Conservation (phyloP, 2,888 invertebrate genomes). For the Prenolepis imparis region DNA sequence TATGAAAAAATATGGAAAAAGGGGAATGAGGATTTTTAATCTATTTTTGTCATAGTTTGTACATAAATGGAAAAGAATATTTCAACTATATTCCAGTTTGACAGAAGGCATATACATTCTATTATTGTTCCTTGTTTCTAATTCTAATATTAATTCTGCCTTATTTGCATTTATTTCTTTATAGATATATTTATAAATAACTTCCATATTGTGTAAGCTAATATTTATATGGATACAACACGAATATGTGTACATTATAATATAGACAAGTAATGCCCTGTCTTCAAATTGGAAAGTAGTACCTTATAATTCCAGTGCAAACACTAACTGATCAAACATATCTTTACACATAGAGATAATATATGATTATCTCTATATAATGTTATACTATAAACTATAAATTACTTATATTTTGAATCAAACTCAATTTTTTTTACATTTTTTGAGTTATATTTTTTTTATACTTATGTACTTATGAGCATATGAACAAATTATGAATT, state of each 20-base stretch:
- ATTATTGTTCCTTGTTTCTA: background rate
- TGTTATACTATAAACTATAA: background rate
- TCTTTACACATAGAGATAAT: constrained; percentile 41
- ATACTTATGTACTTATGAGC: constrained; percentile 21
- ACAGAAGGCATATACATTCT: constrained; percentile 29
- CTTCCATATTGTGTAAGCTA: background rate
- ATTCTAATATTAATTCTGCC: background rate
- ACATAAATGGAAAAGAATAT: constrained; percentile 20
- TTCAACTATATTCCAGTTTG: constrained; percentile 51
- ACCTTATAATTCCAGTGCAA: constrained; percentile 10
- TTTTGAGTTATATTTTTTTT: constrained; percentile 29
- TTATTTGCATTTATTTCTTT: background rate
- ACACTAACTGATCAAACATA: constrained; percentile 57
- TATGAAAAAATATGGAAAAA: constrained; percentile 17
- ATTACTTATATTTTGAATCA: constrained; percentile 27
- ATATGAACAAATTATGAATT: constrained; percentile 7
- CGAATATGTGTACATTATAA: background rate
- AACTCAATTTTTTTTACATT: constrained; percentile 29
- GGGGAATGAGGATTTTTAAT: constrained; percentile 37
- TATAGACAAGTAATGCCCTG: background rate
- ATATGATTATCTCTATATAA: constrained; percentile 7
- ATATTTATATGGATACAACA: background rate
- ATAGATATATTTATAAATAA: background rate
- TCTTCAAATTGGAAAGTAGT: constrained; percentile 49
- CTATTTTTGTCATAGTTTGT: constrained; percentile 49